Percentiles rank a stretch among this genome's conserved stretches.
phyloP scores from a whole-genome alignment of 2,797 vertebrate species.

The Lophius americanus region DNA sequence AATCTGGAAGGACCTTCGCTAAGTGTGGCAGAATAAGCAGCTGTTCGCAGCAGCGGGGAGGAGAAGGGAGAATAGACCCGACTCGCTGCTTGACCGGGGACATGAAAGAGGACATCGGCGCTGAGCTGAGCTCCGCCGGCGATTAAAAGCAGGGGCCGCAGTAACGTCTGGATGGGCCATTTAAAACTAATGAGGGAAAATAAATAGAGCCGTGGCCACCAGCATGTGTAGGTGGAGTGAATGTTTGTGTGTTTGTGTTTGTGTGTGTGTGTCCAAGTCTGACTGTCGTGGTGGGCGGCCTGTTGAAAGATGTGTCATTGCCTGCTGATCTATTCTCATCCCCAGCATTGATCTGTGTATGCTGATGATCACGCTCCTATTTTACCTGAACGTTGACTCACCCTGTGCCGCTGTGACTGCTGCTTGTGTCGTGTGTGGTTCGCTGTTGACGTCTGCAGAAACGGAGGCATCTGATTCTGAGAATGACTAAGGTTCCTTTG shows the following conservation, averaged over 20 bases:
- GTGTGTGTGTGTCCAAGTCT: background rate
- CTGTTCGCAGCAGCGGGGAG: constrained; percentile 52
- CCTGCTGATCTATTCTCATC: constrained; percentile 15
- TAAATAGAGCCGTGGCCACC: constrained; percentile 68
- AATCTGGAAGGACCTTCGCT: constrained; percentile 19
- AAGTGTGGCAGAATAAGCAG: constrained; percentile 25
- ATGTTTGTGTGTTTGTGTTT: constrained; percentile 8
- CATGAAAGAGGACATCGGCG: constrained; percentile 63
- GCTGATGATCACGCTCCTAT: constrained; percentile 18
- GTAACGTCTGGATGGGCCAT: constrained; percentile 75
- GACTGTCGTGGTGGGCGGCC: constrained; percentile 8
- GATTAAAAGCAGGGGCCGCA: constrained; percentile 75
- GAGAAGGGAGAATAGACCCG: constrained; percentile 35
- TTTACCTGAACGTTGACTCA: constrained; percentile 47
- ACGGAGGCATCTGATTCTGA: constrained; percentile 45
- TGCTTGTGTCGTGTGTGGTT: constrained; percentile 33
- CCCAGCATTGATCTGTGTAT: constrained; percentile 6
- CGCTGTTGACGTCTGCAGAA: constrained; percentile 33
- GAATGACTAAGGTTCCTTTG: constrained; percentile 60
- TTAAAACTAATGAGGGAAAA: constrained; percentile 78
- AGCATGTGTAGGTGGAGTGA: constrained; percentile 54
- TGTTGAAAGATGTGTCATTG: constrained; percentile 25
- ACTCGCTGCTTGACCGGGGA: constrained; percentile 41
- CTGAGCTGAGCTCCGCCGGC: constrained; percentile 49
- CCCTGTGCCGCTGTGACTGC: constrained; percentile 5